phyloP scores from a whole-genome alignment of 1,140 invertebrate genomes.

The Amyelois transitella region DNA sequence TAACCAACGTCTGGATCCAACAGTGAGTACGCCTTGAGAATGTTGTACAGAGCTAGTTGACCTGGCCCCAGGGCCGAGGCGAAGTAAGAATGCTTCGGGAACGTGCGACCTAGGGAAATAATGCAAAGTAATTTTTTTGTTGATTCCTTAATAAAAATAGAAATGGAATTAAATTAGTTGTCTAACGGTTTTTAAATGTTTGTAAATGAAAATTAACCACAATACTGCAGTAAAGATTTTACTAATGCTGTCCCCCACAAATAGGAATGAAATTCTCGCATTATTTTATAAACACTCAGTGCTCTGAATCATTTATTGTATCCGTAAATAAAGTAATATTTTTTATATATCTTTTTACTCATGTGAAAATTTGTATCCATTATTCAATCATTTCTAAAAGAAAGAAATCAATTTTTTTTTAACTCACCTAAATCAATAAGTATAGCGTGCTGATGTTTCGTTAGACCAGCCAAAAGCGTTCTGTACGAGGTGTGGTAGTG shows the following conservation, averaged over 20 bases:
- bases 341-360: background rate
- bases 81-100: slow-evolving; percentile 95
- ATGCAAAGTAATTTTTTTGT: too few relatives aligned
- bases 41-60: slow-evolving; percentile 94
- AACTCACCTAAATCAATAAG: slow-evolving; percentile 82
- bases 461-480: slow-evolving; percentile 88
- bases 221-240: too few relatives aligned
- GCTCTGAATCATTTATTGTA: too few relatives aligned
- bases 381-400: background rate
- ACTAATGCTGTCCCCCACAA: too few relatives aligned
- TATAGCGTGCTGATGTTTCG: slow-evolving; percentile 96
- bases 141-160: too few relatives aligned
- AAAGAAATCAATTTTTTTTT: background rate
- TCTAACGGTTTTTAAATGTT: too few relatives aligned
- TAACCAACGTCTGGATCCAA: slow-evolving; percentile 96
- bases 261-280: too few relatives aligned
- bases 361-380: background rate
- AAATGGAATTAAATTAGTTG: too few relatives aligned
- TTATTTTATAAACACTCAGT: too few relatives aligned
- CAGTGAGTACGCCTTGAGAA: slow-evolving; percentile 96
- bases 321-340: too few relatives aligned
- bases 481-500: slow-evolving; percentile 88
- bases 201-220: too few relatives aligned
- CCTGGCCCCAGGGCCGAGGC: slow-evolving; percentile 90
- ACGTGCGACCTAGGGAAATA: slow-evolving; percentile 85